These are phyloP conservation scores for Tyto alba DNA, from an alignment of 2,113 vertebrate species.

Conservation along the genomic window DNA sequence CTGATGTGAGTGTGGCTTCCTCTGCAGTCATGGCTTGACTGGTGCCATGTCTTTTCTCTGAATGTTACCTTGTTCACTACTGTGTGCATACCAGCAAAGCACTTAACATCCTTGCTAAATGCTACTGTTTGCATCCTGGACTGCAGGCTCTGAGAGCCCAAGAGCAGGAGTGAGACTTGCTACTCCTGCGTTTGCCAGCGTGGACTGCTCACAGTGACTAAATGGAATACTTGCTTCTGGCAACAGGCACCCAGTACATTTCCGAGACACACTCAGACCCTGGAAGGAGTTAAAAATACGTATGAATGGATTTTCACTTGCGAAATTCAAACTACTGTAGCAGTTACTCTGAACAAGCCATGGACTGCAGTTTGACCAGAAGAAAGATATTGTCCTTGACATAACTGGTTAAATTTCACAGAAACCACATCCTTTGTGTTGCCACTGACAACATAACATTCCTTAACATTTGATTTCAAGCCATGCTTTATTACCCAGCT, in stretches of 20 bases:
- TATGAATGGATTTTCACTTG: not conserved
- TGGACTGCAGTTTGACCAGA: not conserved
- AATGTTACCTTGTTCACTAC: not conserved
- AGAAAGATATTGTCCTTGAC: not conserved
- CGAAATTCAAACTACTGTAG: not conserved
- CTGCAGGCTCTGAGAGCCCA: not conserved
- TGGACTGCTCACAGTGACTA: not conserved
- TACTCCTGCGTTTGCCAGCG: not conserved
- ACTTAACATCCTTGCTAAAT: not conserved
- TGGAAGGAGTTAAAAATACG: not conserved
- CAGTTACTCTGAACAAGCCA: not conserved
- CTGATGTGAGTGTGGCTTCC: not conserved
- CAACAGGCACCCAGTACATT: not conserved
- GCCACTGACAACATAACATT: conserved; percentile 48
- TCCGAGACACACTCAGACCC: not conserved
- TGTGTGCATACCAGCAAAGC: not conserved
- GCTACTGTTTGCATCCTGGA: not conserved
- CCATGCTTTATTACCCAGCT: not conserved
- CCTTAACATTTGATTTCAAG: conserved; percentile 49
- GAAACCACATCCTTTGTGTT: conserved; percentile 56
- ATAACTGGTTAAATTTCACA: conserved; percentile 45
- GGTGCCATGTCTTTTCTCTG: not conserved
- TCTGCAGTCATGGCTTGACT: not conserved
- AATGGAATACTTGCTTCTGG: not conserved
- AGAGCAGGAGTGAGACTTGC: not conserved